Conservation (phyloP, 1,140 invertebrate genomes). For the Laupala kohalensis region DNA sequence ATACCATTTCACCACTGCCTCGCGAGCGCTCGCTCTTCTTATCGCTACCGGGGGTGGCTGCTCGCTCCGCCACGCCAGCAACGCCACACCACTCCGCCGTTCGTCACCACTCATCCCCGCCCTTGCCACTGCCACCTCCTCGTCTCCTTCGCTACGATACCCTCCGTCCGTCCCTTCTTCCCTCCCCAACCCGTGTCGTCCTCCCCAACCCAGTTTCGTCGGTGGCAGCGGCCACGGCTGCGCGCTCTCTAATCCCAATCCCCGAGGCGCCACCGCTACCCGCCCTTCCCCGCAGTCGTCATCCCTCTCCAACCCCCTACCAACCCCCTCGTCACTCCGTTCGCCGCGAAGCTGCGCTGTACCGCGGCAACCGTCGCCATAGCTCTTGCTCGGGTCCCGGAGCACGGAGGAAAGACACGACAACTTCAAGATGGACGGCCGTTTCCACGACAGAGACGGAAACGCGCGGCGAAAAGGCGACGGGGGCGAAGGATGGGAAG, state of each 20-base stretch:
- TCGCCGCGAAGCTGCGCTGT: neutral
- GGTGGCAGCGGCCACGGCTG: too few relatives aligned
- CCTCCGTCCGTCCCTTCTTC: neutral
- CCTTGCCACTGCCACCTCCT: too few relatives aligned
- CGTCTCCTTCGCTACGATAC: neutral
- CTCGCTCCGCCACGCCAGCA: neutral
- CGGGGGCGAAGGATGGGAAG: neutral
- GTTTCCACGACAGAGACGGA: neutral
- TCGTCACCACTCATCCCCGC: neutral
- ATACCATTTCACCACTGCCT: too few relatives aligned
- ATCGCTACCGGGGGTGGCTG: too few relatives aligned
- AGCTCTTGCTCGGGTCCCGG: conserved; percentile 1
- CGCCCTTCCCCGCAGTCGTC: neutral
- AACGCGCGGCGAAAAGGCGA: neutral
- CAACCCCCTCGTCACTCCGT: neutral
- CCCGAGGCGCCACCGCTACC: neutral
- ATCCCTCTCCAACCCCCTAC: neutral
- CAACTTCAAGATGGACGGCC: conserved; percentile 13
- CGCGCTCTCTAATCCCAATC: neutral
- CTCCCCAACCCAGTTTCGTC: too few relatives aligned
- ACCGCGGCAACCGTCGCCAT: conserved; percentile 1
- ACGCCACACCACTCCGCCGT: neutral
- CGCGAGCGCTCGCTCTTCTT: too few relatives aligned
- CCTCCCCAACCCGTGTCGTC: neutral
- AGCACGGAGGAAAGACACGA: conserved; percentile 6